These are phyloP conservation scores for Synergus japonicus DNA, from an alignment of 2,888 invertebrate species.

Conservation along the genomic window DNA sequence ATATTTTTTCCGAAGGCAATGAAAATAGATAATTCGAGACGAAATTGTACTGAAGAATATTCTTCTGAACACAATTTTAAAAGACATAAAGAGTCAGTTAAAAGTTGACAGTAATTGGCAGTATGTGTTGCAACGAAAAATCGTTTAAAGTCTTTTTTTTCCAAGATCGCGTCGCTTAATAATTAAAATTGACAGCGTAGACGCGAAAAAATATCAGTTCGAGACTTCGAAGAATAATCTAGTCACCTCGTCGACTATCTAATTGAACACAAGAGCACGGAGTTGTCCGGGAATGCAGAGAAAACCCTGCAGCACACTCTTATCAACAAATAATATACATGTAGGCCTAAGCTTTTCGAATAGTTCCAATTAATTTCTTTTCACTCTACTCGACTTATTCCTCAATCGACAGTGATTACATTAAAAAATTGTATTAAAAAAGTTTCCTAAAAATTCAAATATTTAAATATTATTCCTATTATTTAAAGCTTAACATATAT, in stretches of 20 bases:
- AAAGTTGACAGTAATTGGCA: not conserved
- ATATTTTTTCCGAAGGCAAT: not conserved
- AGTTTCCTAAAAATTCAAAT: not conserved
- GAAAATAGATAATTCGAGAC: not conserved
- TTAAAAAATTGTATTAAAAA: not conserved
- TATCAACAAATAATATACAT: constrained; percentile 74
- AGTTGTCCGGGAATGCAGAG: constrained; percentile 72
- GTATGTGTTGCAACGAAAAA: not conserved
- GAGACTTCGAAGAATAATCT: constrained; percentile 30
- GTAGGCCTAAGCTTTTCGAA: constrained; percentile 59
- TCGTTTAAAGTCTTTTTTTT: constrained; percentile 15
- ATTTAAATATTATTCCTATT: not conserved
- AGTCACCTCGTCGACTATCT: constrained; percentile 61
- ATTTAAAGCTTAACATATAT: constrained; percentile 7
- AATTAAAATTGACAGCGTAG: constrained; percentile 50
- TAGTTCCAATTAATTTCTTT: constrained; percentile 26
- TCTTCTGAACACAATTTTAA: not conserved
- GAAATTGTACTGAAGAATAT: not conserved
- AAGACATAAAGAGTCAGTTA: not conserved
- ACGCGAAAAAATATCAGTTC: constrained; percentile 42
- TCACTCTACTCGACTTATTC: constrained; percentile 15
- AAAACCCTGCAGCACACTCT: constrained; percentile 70
- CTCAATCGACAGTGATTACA: constrained; percentile 19
- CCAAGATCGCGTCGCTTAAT: not conserved
- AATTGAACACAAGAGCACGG: constrained; percentile 69